These are phyloP conservation scores for Sardina pilchardus DNA, from an alignment of 2,113 vertebrate genomes.

Conservation along the genomic window DNA sequence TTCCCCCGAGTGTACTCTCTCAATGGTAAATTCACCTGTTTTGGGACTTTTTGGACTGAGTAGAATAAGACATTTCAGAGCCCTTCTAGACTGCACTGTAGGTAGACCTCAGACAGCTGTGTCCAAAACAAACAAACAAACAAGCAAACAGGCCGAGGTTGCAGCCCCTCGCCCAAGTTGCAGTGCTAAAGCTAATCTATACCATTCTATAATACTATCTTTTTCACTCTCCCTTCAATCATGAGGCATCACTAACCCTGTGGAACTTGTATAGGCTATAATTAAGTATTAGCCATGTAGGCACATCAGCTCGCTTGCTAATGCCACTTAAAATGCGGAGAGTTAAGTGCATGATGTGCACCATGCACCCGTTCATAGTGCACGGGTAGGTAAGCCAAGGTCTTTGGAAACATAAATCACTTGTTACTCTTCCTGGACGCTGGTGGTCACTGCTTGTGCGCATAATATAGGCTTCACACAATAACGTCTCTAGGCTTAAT, in stretches of 20 bases:
- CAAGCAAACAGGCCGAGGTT: background rate
- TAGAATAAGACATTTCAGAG: background rate
- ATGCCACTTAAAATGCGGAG: background rate
- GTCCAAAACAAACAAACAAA: background rate
- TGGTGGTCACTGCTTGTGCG: background rate
- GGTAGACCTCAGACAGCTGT: background rate
- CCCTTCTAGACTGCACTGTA: background rate
- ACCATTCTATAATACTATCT: background rate
- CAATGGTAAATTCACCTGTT: constrained; percentile 4
- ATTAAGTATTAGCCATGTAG: background rate
- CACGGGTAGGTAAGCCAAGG: background rate
- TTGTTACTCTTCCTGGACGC: background rate
- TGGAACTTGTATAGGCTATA: background rate
- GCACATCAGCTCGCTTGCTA: constrained; percentile 7
- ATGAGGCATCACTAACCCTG: background rate
- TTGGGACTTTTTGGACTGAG: background rate
- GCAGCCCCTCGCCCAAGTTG: background rate
- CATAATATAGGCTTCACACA: background rate
- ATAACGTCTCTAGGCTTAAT: background rate
- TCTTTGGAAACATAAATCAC: background rate
- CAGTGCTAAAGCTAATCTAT: background rate
- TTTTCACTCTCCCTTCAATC: background rate
- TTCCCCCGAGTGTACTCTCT: background rate
- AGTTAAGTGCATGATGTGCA: background rate
- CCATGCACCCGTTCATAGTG: background rate